These are phyloP conservation scores for Melanotaenia pygmaea DNA, from an alignment of 2,797 vertebrate genomes.

Conservation along the genomic window DNA sequence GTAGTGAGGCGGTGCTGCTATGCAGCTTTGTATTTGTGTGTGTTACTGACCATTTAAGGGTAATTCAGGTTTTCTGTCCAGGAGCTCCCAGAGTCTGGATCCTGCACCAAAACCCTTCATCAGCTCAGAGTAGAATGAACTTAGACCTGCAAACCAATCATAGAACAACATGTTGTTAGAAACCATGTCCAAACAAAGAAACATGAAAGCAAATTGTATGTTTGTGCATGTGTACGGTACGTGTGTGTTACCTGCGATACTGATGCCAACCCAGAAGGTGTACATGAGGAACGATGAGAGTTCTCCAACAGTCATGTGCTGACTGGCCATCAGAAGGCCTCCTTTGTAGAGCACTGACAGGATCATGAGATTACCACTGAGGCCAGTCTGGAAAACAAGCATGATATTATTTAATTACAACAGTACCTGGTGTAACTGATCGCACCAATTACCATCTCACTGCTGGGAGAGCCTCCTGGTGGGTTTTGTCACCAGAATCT, in stretches of 20 bases:
- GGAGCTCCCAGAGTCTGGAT: slow-evolving; percentile 92
- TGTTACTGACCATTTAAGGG: slow-evolving; percentile 86
- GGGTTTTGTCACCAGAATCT: background rate
- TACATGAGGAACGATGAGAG: slow-evolving; percentile 98
- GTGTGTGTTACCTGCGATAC: slow-evolving; percentile 89
- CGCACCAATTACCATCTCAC: slow-evolving; percentile 16
- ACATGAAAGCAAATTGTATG: background rate
- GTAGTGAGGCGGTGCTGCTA: background rate
- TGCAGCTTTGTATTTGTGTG: background rate
- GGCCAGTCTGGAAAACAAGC: slow-evolving; percentile 85
- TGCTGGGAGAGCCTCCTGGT: background rate
- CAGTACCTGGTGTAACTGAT: slow-evolving; percentile 28
- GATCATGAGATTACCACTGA: slow-evolving; percentile 95
- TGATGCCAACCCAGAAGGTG: slow-evolving; percentile 98
- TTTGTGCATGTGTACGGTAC: background rate
- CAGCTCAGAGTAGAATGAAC: slow-evolving; percentile 96
- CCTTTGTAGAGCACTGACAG: slow-evolving; percentile 96
- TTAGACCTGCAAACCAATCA: slow-evolving; percentile 84
- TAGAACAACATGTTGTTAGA: background rate
- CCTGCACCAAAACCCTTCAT: slow-evolving; percentile 98
- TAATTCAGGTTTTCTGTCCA: slow-evolving; percentile 90
- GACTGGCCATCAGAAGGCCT: slow-evolving; percentile 90
- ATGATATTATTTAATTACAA: slow-evolving; percentile 39
- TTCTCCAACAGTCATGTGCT: slow-evolving; percentile 95
- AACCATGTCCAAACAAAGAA: too few relatives aligned